Percentiles rank a stretch among this genome's conserved stretches.
phyloP scores from a whole-genome alignment of 1,140 invertebrate genomes.

The Bombus superbus region DNA sequence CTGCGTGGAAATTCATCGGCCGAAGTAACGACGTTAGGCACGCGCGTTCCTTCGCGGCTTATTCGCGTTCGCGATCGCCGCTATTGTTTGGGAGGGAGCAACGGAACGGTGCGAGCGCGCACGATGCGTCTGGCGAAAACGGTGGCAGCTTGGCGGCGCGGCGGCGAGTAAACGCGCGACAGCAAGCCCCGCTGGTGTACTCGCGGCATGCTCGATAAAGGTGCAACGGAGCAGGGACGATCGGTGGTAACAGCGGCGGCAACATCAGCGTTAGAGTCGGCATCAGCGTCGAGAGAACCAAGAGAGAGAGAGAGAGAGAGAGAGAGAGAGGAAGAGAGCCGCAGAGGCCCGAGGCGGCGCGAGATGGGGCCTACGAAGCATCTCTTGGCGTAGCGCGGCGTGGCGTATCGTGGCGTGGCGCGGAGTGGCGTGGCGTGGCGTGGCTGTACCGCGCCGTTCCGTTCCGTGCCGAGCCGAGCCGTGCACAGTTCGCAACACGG shows the following conservation, averaged over 20 bases:
- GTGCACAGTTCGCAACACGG: not conserved
- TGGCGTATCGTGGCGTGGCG: not conserved
- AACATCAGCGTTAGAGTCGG: constrained; percentile 24
- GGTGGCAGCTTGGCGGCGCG: not conserved
- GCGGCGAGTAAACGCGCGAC: not conserved
- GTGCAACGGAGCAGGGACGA: not conserved
- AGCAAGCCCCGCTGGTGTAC: not conserved
- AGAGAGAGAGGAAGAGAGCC: constrained; percentile 4
- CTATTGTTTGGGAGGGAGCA: not conserved
- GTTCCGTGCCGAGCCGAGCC: not conserved
- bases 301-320: not conserved
- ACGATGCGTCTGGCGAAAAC: not conserved
- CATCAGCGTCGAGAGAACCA: not conserved
- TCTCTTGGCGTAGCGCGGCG: constrained; percentile 14
- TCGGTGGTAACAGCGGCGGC: constrained; percentile 40
- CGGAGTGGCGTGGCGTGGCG: not conserved
- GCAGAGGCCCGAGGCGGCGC: constrained; percentile 42
- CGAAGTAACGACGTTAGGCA: constrained; percentile 29
- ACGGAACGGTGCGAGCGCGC: too few relatives aligned
- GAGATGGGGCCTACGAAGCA: constrained; percentile 42
- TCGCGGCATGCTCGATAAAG: constrained; percentile 3
- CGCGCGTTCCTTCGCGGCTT: constrained; percentile 27
- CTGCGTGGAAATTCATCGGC: constrained; percentile 33
- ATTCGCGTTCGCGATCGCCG: not conserved
- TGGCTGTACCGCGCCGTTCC: not conserved